Percentiles rank a stretch among this genome's conserved stretches.
Evolutionary conservation across 2,797 vertebrate genomes (phyloP).

Genomic region (Oryzias sinensis): DNA sequence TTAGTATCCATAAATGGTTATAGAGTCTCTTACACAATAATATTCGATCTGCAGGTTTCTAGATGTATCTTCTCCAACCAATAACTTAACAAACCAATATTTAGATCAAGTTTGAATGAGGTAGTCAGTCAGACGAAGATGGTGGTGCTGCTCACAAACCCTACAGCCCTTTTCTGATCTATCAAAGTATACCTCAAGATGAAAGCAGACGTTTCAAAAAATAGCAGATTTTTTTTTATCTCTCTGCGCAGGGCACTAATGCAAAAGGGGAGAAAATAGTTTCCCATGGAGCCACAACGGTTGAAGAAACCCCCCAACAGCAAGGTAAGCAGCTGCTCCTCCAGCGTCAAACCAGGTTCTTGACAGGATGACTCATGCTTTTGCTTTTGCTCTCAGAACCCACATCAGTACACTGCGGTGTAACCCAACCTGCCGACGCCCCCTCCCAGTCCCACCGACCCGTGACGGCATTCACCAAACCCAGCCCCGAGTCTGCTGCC

Average conservation of each 20-base stretch:
- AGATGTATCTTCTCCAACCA: too few relatives aligned
- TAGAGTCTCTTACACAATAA: too few relatives aligned
- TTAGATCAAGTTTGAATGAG: too few relatives aligned
- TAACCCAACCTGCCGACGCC: constrained; percentile 13
- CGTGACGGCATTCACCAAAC: constrained; percentile 24
- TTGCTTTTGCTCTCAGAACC: constrained; percentile 11
- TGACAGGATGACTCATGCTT: neutral
- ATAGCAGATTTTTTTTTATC: neutral
- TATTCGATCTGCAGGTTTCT: too few relatives aligned
- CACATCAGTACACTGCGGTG: constrained; percentile 3
- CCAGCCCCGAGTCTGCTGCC: constrained; percentile 18
- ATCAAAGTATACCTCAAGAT: too few relatives aligned
- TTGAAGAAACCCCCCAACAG: constrained; percentile 73
- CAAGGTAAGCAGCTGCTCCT: constrained; percentile 67
- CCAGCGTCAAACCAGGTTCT: neutral
- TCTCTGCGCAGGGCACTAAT: constrained; percentile 40
- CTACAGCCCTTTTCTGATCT: too few relatives aligned
- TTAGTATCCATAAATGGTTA: too few relatives aligned
- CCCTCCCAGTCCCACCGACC: constrained; percentile 28
- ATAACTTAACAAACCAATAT: too few relatives aligned
- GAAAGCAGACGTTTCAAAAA: too few relatives aligned
- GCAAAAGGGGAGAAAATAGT: constrained; percentile 33
- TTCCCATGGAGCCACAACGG: constrained; percentile 10
- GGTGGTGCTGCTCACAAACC: too few relatives aligned
- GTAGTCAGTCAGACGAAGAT: too few relatives aligned